Percentiles rank a stretch among this genome's conserved stretches.
These are phyloP conservation scores for Macrocentrus cingulum DNA, from an alignment of 1,140 invertebrate genomes.

Conservation along the genomic window DNA sequence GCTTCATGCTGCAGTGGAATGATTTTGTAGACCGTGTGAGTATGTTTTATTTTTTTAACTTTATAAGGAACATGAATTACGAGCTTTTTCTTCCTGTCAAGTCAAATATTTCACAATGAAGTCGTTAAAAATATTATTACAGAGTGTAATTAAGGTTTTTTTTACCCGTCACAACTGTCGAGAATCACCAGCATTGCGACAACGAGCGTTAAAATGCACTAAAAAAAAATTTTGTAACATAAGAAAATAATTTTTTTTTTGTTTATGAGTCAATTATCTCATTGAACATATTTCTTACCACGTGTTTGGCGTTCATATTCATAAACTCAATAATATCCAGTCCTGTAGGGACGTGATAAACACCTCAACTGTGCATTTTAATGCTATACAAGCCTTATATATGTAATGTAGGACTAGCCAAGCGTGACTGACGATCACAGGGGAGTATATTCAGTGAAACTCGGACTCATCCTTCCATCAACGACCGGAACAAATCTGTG, in stretches of 20 bases:
- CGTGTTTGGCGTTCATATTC: conserved; percentile 23
- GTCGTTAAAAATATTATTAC: too few relatives aligned
- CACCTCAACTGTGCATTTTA: conserved; percentile 16
- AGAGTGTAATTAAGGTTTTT: too few relatives aligned
- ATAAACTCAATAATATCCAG: not conserved
- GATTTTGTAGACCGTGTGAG: conserved; percentile 66
- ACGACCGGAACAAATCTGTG: conserved; percentile 22
- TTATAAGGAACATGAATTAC: conserved; percentile 65
- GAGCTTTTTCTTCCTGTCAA: conserved; percentile 60
- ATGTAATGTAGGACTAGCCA: conserved; percentile 33
- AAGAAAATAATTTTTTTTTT: conserved; percentile 1
- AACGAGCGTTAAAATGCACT: conserved; percentile 21
- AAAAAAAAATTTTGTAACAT: conserved; percentile 14
- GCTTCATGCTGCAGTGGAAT: conserved; percentile 52
- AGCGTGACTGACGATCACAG: conserved; percentile 33
- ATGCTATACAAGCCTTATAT: conserved; percentile 36
- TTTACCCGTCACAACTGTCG: conserved; percentile 18
- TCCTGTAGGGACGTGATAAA: not conserved
- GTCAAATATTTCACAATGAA: conserved; percentile 6
- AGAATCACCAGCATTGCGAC: conserved; percentile 16
- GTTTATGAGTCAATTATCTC: not conserved
- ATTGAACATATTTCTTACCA: conserved; percentile 15
- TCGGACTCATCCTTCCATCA: conserved; percentile 16
- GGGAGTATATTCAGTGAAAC: conserved; percentile 27
- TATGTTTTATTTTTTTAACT: conserved; percentile 67